Percentiles rank a stretch among this genome's conserved stretches.
Evolutionary conservation across 2,797 vertebrate species (phyloP).

Genomic region (Harpagifer antarcticus): DNA sequence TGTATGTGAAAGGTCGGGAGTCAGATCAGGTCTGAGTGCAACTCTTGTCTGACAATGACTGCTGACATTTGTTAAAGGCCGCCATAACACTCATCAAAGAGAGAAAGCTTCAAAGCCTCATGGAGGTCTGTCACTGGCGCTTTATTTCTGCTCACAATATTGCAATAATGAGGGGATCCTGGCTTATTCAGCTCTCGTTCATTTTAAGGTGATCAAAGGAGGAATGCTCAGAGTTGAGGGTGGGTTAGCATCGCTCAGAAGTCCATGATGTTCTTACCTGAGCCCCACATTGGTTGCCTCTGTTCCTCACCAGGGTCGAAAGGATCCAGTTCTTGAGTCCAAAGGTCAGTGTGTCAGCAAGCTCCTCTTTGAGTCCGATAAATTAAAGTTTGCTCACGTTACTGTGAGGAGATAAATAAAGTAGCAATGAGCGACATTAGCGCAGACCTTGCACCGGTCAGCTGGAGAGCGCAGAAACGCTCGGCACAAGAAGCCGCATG

Average conservation of each 20-base stretch:
- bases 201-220: conserved; percentile 69
- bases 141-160: conserved; percentile 58
- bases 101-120: conserved; percentile 51
- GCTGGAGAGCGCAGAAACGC: conserved; percentile 45
- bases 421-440: conserved; percentile 33
- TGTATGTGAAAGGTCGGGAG: conserved; percentile 49
- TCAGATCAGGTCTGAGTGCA: conserved; percentile 40
- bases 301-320: conserved; percentile 40
- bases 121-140: conserved; percentile 28
- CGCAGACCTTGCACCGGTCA: conserved; percentile 38
- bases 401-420: conserved; percentile 46
- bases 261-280: conserved; percentile 73
- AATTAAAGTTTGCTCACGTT: conserved; percentile 37
- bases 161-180: conserved; percentile 62
- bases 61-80: conserved; percentile 44
- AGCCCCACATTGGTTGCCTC: conserved; percentile 76
- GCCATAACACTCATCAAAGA: conserved; percentile 58
- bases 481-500: conserved; percentile 51
- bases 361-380: conserved; percentile 21
- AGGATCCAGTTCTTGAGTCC: conserved; percentile 53
- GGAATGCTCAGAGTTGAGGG: conserved; percentile 32
- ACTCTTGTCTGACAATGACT: conserved; percentile 26
- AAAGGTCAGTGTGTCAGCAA: conserved; percentile 46
- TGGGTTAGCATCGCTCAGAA: conserved; percentile 33
- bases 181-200: conserved; percentile 44